Evolutionary conservation across 1,140 invertebrate genomes (phyloP).

Genomic region (Drosophila pruinosa): DNA sequence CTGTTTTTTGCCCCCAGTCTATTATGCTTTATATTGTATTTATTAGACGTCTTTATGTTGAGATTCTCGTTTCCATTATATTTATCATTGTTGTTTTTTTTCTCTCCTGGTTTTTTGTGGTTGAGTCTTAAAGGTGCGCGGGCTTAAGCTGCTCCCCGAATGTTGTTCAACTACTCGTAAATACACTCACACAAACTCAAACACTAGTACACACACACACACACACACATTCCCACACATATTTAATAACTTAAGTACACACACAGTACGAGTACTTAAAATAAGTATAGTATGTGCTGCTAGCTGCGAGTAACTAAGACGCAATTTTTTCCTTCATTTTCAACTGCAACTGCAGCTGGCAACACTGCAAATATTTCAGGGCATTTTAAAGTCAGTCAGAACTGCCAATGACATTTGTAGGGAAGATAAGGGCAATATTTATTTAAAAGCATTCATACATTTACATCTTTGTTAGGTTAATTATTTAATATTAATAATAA

Average conservation of each 20-base stretch:
- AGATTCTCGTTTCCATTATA: not conserved
- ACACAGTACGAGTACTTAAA: not conserved
- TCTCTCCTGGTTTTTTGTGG: not conserved
- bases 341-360: not conserved
- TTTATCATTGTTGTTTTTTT: not conserved
- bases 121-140: slow-evolving; percentile 6
- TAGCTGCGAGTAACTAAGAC: no score
- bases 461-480: no score
- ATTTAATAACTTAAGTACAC: not conserved
- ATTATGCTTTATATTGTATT: not conserved
- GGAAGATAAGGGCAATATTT: no score
- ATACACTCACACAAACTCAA: not conserved
- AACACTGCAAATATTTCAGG: not conserved
- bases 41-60: not conserved
- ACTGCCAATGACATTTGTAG: no score
- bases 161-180: not conserved
- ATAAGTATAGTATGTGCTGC: not conserved
- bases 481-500: no score
- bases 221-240: not conserved
- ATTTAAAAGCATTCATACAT: no score
- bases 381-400: not conserved
- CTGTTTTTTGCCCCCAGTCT: slow-evolving; percentile 6
- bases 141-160: slow-evolving; percentile 1
- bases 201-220: not conserved
- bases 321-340: not conserved